Percentiles rank a stretch among this genome's conserved stretches.
These are phyloP conservation scores for Platycheirus rosarum DNA, from an alignment of 2,888 invertebrate genomes.

Conservation along the genomic window DNA sequence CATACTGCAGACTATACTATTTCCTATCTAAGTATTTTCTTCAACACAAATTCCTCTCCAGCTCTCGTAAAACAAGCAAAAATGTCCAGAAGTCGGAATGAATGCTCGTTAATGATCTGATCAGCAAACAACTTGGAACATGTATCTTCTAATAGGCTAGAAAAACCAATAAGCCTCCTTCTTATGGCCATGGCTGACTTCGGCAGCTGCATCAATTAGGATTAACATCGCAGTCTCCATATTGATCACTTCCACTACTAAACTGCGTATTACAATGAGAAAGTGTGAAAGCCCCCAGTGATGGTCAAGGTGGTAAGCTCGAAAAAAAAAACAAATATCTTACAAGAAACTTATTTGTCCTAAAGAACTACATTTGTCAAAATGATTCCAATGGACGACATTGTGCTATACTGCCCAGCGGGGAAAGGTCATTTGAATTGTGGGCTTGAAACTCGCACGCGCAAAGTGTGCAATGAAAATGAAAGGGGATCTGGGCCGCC, in stretches of 20 bases:
- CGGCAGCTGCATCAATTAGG: conserved; percentile 63
- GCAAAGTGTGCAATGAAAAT: conserved; percentile 54
- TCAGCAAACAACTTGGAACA: conserved; percentile 13
- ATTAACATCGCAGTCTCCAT: conserved; percentile 49
- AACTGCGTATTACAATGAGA: conserved; percentile 45
- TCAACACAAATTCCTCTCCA: conserved; percentile 3
- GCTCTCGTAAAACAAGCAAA: conserved; percentile 3
- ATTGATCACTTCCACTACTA: conserved; percentile 43
- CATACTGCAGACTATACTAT: neutral
- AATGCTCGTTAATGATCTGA: conserved; percentile 41
- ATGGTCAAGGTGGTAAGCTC: neutral
- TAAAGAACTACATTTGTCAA: neutral
- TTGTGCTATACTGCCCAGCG: conserved; percentile 18
- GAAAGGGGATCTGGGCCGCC: conserved; percentile 46
- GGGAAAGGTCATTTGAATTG: conserved; percentile 61
- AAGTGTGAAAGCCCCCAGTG: conserved; percentile 65
- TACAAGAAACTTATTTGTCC: conserved; percentile 36
- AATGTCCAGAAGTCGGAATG: conserved; percentile 7
- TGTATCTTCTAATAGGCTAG: conserved; percentile 2
- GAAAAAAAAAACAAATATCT: conserved; percentile 5
- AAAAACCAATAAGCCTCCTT: conserved; percentile 49
- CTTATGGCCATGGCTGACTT: conserved; percentile 34
- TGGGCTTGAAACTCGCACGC: conserved; percentile 13
- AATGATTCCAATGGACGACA: conserved; percentile 1
- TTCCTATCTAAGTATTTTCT: conserved; percentile 23